A percentile compares a stretch with the other conserved stretches of the same genome.
Evolutionary conservation across 2,888 invertebrate species (phyloP).

Genomic region (Drosophila siamana): DNA sequence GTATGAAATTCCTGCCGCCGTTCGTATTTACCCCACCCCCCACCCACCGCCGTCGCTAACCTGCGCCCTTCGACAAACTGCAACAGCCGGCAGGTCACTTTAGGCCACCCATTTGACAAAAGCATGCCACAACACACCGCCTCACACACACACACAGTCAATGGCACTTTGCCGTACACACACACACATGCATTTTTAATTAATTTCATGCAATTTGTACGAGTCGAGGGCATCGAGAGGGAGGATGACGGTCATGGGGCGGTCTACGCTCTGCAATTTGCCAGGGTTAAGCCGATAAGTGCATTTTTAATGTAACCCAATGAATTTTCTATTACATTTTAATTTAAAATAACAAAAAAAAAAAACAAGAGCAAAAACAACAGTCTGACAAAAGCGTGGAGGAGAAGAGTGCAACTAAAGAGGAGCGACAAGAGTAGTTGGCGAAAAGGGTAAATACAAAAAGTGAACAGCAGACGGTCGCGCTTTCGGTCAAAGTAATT

Average conservation of each 20-base stretch:
- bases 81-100: constrained; percentile 76
- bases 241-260: background rate
- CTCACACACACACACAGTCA: constrained; percentile 23
- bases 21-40: no score
- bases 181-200: constrained; percentile 72
- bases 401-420: background rate
- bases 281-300: constrained; percentile 78
- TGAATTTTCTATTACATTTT: constrained; percentile 81
- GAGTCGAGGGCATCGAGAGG: constrained; percentile 38
- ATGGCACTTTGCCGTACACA: constrained; percentile 24
- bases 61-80: constrained; percentile 20
- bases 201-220: constrained; percentile 80
- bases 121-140: constrained; percentile 61
- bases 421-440: constrained; percentile 4
- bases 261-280: constrained; percentile 61
- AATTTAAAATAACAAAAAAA: constrained; percentile 77
- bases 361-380: constrained; percentile 28
- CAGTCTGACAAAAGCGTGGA: background rate
- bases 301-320: constrained; percentile 79
- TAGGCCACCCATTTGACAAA: constrained; percentile 77
- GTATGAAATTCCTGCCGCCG: constrained; percentile 69
- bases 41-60: constrained; percentile 1
- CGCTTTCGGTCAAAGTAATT: constrained; percentile 61
- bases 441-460: constrained; percentile 17
- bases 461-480: constrained; percentile 27